Base-by-base conservation (phyloP, 1,140 invertebrate species). In the Lineus longissimus region DNA sequence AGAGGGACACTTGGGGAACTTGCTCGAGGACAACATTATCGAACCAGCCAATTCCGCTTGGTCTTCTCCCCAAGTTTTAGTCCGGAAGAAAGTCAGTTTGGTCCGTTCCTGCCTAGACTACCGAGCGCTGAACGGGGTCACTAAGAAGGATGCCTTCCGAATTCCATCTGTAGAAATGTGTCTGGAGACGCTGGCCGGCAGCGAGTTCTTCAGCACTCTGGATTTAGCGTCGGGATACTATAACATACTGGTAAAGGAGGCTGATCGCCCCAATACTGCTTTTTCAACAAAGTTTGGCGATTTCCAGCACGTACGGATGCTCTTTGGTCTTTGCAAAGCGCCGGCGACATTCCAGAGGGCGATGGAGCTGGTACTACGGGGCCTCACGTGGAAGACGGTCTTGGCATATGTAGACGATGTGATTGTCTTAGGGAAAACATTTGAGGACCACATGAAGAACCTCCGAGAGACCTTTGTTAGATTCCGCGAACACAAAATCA, bases 91-190 rank as follows among this genome's bases (percentile, higher is more conserved):
- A 25, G 58, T 55, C 60, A 64, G 47, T 22, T 27, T 61, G 22
- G 45, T 69, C 1, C 2, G 79, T 60, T 55, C 84, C 61, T 81
- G 74, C 64, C 61, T 85, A 1, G 82, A 86, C 68, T 86, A 77
- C 67, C 40, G 83, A 41, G 33, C 45, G 17, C 56, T 86, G 11
- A 86, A 86, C 65, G 2, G 1, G 61, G 69, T 61, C 0, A 84
- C 77, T 0, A 71, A 74, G 0, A 65, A 71, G 30, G 84, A 86
- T 70, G 73, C 66, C 33, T 87, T 82, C 67, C 85, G 86, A 69
- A 59, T 86, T 1, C 84, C 82, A 0, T 51, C 69, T 0, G 82
- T 86, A 25, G 76, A 84, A 13, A 80, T 83, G 23, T 68, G 69
- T 4, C 56, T 87, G 0, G 61, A 75, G 15, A 55, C 54, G 2